Conservation (phyloP, 2,797 vertebrate species). For the Mallotus villosus region DNA sequence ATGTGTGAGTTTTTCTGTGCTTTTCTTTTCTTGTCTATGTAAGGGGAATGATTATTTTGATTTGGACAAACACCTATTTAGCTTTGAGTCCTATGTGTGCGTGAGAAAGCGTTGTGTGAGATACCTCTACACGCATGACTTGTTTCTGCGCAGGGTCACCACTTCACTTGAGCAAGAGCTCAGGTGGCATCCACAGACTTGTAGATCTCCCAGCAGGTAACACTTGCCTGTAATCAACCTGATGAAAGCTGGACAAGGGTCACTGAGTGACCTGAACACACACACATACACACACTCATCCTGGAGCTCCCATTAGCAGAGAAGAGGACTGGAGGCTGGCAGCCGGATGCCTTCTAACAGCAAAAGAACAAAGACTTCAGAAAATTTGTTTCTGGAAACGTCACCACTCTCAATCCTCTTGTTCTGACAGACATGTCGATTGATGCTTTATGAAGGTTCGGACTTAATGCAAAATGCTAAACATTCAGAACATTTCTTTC, state of each 20-base stretch:
- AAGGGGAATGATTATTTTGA: too few species aligned
- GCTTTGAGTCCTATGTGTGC: not conserved
- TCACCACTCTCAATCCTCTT: not conserved
- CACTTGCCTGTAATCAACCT: conserved; percentile 4
- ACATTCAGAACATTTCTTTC: not conserved
- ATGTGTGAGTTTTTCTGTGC: not conserved
- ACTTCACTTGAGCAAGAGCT: not conserved
- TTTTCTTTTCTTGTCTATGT: not conserved
- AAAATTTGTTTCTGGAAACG: not conserved
- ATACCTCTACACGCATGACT: not conserved
- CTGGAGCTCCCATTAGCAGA: conserved; percentile 15
- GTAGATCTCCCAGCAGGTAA: conserved; percentile 3
- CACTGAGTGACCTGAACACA: not conserved
- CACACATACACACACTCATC: not conserved
- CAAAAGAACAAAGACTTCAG: not conserved
- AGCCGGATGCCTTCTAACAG: not conserved
- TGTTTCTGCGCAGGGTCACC: not conserved
- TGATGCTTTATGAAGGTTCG: not conserved
- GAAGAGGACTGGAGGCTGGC: conserved; percentile 1
- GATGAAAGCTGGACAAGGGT: conserved; percentile 4
- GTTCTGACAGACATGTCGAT: not conserved
- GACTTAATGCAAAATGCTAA: not conserved
- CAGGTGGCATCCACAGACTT: not conserved
- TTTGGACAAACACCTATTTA: not conserved
- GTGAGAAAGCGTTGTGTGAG: too few species aligned